Evolutionary conservation across 2,888 invertebrate species (phyloP).

Genomic region (Dendrolimus houi): DNA sequence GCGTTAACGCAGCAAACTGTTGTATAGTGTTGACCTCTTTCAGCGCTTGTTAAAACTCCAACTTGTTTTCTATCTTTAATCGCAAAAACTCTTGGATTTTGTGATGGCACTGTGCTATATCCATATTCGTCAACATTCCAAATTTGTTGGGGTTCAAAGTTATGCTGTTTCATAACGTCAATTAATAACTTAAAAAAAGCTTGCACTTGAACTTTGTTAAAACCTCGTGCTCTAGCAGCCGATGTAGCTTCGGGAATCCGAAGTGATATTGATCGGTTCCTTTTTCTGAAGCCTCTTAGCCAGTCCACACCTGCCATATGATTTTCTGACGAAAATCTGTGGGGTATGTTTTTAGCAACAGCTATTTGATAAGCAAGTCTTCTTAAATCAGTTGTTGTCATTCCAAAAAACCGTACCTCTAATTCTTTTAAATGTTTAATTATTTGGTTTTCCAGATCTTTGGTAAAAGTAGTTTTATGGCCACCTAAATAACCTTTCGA

Average conservation of each 20-base stretch:
- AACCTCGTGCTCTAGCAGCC: slow-evolving; percentile 12
- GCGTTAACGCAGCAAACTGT: slow-evolving; percentile 4
- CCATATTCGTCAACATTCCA: slow-evolving; percentile 4
- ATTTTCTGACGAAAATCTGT: slow-evolving; percentile 12
- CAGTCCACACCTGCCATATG: slow-evolving; percentile 1
- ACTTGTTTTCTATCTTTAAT: slow-evolving; percentile 17
- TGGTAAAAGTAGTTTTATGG: slow-evolving; percentile 1
- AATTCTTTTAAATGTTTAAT: too few species aligned
- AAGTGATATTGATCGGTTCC: slow-evolving; percentile 11
- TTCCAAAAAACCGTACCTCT: too few species aligned
- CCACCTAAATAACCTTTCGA: neutral
- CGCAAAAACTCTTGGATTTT: slow-evolving; percentile 18
- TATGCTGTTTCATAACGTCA: slow-evolving; percentile 1
- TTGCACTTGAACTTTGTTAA: slow-evolving; percentile 10
- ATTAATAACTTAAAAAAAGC: slow-evolving; percentile 6
- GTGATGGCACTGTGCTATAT: slow-evolving; percentile 16
- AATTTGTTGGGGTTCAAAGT: slow-evolving; percentile 4
- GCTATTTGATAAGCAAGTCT: too few species aligned
- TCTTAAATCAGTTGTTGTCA: too few species aligned
- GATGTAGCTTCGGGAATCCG: slow-evolving; percentile 14
- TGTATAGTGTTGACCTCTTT: slow-evolving; percentile 17
- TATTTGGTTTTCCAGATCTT: neutral
- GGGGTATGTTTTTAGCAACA: too few species aligned
- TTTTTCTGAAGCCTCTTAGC: slow-evolving; percentile 10
- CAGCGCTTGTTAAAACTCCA: slow-evolving; percentile 18